Evolutionary conservation across 2,113 vertebrate species (phyloP), one percentile per base, ranked within the genome.

Genomic region (Tonatia bakeri): DNA sequence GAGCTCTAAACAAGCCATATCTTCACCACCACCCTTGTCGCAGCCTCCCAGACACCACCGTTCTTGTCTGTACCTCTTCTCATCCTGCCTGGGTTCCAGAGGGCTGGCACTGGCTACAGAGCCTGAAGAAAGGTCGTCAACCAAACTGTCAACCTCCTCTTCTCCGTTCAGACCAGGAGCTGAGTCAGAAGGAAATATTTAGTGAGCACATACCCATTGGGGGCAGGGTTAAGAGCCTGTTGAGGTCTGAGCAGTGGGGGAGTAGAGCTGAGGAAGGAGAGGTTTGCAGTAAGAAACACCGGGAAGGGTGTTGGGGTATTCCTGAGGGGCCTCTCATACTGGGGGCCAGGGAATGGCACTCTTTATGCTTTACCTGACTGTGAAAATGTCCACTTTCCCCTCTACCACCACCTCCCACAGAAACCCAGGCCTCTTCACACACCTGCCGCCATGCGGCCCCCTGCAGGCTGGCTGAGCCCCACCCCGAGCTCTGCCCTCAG

Each of bases 11-110:
- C 5, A 47, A 86, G 47, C 38, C 22, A 0, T 28, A 3, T 61
- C 54, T 47, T 73, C 50, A 72, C 80, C n/a, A 47, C 36, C 45
- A 47, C 28, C 72, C 31, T 83, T 11, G 84, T 54, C 83, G 54
- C 56, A 15, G 38, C 28, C 72, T 22, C 89, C 33, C 43, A 10
- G 26, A 65, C 4, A 54, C 47, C 4, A 54, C 47, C 28, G n/a
- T n/a, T 31, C 45, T 75, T 45, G 7, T 12, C 7, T 12, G 47
- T 91, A 98, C 97, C 96, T 97, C 54, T 82, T 94, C 76, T 90
- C 38, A 28, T 76, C 88, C 83, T 36, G 50, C 50, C 40, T 79
- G 77, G 81, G 79, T 10, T 93, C 91, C 67, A 5, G 11, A 43
- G 96, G 92, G 50, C 79, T 89, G 69, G 77, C 54, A 22, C 91